These are phyloP conservation scores for Phytoseiulus persimilis DNA, from an alignment of 2,888 invertebrate genomes.

Conservation along the genomic window DNA sequence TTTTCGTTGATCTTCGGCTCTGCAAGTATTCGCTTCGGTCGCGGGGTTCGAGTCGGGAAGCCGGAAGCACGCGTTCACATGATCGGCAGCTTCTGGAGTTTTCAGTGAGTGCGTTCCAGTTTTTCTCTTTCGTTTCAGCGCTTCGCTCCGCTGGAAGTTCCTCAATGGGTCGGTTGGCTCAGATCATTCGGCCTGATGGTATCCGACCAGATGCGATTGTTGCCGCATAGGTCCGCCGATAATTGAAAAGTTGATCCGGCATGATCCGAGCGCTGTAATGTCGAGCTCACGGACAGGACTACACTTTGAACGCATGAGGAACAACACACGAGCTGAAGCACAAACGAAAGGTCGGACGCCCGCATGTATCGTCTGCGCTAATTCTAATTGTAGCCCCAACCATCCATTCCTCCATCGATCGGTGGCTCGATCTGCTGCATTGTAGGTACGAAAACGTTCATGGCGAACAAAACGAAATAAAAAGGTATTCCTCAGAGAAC, in stretches of 20 bases:
- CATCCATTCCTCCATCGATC: background rate
- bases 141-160: background rate
- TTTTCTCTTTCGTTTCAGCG: too few relatives aligned
- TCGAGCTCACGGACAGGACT: background rate
- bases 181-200: background rate
- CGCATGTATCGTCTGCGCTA: background rate
- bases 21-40: too few relatives aligned
- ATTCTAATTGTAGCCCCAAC: background rate
- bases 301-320: background rate
- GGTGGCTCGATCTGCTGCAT: background rate
- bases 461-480: background rate
- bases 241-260: background rate
- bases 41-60: too few relatives aligned
- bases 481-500: background rate
- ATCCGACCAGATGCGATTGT: background rate
- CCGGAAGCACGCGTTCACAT: too few relatives aligned
- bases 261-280: background rate
- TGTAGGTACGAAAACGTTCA: background rate
- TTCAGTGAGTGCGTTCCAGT: too few relatives aligned
- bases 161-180: background rate
- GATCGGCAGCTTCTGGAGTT: too few relatives aligned
- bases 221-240: background rate
- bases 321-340: background rate
- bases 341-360: background rate
- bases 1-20: too few relatives aligned